Evolutionary conservation across 2,113 vertebrate species (phyloP), one percentile per base, ranked within the genome.

Genomic region (Rhynchopsitta pachyrhyncha): DNA sequence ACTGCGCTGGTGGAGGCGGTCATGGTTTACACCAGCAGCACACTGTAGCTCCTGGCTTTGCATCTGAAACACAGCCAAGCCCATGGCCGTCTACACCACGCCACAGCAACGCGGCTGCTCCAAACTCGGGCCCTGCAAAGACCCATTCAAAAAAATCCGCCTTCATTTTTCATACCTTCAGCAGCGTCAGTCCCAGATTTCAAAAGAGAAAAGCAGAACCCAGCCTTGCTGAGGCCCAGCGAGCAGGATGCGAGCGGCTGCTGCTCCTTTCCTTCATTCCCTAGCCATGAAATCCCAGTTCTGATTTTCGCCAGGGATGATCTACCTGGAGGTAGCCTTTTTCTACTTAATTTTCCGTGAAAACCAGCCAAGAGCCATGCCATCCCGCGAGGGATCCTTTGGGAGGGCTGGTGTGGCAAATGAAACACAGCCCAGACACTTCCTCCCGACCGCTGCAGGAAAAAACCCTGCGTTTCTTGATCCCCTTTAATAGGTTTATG

Each of bases 141-240:
- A 42, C 10, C 3, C 3, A 1, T 28, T 63, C 31, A 64, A 70
- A 91, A 86, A 94, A 89, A 81, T 23, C 41, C 11, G 1, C 18
- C 7, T 77, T 13, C 1, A 41, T 19, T 83, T 67, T 53, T 63
- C 24, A 2, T 23, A 17, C 31, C 53, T 81, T 47, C 60, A 77
- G 16, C 76, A 63, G 5, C 5, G 23, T 12, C 0, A 0, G 27
- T 17, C 19, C 4, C 35, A 67, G n/a, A 10, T 7, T 14, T 37
- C 14, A 80, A 66, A 31, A 19, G 33, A 62, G 31, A n/a, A 0
- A 60, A 27, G 18, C 0, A 25, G 27, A 28, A 52, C 1, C 0
- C 47, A 57, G 9, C 20, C 25, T 66, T 47, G 63, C 19, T 62
- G 68, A 35, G 57, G 31, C 35, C 10, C 47, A 66, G 67, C 3